A percentile compares a stretch with the other conserved stretches of the same genome.
Evolutionary conservation across 1,140 invertebrate species (phyloP).

Genomic region (Megalonaias nervosa): DNA sequence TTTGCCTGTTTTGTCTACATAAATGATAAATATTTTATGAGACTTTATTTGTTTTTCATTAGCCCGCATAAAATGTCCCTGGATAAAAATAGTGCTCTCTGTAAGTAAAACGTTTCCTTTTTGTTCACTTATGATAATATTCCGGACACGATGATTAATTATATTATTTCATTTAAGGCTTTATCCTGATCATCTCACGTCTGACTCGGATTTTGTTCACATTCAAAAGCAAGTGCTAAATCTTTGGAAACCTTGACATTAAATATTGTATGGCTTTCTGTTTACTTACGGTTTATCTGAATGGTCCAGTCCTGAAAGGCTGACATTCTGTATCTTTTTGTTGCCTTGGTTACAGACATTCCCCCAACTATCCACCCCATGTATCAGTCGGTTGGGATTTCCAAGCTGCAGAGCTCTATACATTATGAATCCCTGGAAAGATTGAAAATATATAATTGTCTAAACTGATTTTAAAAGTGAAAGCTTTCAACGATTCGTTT

Average conservation of each 20-base stretch:
- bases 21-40: no score
- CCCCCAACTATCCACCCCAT: constrained; percentile 80
- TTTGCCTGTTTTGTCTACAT: no score
- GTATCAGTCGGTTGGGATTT: constrained; percentile 73
- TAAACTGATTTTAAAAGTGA: no score
- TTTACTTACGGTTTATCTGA: constrained; percentile 71
- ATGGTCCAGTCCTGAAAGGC: constrained; percentile 73
- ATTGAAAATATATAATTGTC: no score
- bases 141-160: no score
- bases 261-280: no score
- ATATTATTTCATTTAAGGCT: background rate
- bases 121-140: no score
- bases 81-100: no score
- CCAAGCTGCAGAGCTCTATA: constrained; percentile 73
- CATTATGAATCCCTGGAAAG: constrained; percentile 67
- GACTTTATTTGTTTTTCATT: no score
- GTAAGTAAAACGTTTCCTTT: no score
- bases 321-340: constrained; percentile 55
- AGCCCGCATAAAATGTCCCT: no score
- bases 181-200: background rate
- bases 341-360: constrained; percentile 78
- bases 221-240: background rate
- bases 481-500: no score
- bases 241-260: background rate
- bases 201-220: background rate